Evolutionary conservation across 1,140 invertebrate species (phyloP).

Genomic region (Bacillus rossius): DNA sequence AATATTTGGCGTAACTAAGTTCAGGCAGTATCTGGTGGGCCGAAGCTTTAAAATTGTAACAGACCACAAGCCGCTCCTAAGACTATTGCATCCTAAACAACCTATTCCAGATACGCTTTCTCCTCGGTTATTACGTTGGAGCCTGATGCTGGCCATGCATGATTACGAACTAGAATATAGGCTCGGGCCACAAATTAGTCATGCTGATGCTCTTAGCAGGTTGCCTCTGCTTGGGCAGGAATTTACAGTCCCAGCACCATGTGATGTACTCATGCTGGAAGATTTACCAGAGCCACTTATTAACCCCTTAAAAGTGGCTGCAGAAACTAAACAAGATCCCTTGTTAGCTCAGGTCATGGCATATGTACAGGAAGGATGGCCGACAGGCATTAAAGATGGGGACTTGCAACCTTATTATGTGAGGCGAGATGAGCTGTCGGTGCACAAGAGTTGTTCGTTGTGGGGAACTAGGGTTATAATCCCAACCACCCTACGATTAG

Average conservation of each 20-base stretch:
- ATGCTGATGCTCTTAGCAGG: slow-evolving; percentile 32
- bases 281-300: slow-evolving; percentile 3
- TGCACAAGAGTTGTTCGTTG: slow-evolving; percentile 7
- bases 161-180: slow-evolving; percentile 35
- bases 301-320: slow-evolving; percentile 1
- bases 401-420: background rate
- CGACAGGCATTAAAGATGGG: background rate
- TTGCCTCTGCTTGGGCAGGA: slow-evolving; percentile 19
- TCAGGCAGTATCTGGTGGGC: slow-evolving; percentile 48
- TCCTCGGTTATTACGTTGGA: slow-evolving; percentile 34
- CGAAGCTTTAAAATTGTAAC: slow-evolving; percentile 42
- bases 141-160: slow-evolving; percentile 33
- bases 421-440: background rate
- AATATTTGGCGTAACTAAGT: slow-evolving; percentile 47
- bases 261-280: slow-evolving; percentile 14
- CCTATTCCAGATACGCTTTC: slow-evolving; percentile 32
- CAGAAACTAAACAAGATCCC: slow-evolving; percentile 4
- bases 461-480: slow-evolving; percentile 24
- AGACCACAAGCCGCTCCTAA: slow-evolving; percentile 46
- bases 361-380: slow-evolving; percentile 5
- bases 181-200: slow-evolving; percentile 21
- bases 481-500: slow-evolving; percentile 32
- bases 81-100: slow-evolving; percentile 39
- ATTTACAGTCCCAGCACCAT: slow-evolving; percentile 6
- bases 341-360: slow-evolving; percentile 11